phyloP scores from a whole-genome alignment of 2,888 invertebrate species.

The Sarcophaga variegata region DNA sequence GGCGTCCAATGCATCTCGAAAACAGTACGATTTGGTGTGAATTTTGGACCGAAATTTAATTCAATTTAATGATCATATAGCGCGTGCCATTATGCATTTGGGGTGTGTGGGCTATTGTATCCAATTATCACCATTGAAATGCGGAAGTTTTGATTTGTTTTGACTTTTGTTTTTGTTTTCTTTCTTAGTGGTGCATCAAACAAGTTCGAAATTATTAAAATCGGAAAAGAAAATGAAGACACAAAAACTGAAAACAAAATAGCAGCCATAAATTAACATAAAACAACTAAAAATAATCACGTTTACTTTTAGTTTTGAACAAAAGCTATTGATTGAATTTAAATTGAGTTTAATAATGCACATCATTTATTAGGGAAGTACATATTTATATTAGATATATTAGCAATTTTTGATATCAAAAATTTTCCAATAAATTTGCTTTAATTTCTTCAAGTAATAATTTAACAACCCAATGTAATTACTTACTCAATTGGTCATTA shows the following conservation, averaged over 20 bases:
- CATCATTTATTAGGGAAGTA: not conserved
- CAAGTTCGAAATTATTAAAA: conserved; percentile 29
- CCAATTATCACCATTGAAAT: conserved; percentile 9
- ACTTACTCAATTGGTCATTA: no score
- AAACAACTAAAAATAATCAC: conserved; percentile 36
- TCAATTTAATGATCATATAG: no score
- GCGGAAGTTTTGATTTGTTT: conserved; percentile 46
- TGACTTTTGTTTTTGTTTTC: conserved; percentile 16
- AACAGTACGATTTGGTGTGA: no score
- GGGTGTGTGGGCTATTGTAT: not conserved
- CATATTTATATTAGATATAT: no score
- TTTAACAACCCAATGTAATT: no score
- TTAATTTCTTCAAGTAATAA: no score
- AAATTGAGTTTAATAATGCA: not conserved
- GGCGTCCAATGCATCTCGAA: no score
- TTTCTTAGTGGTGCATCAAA: conserved; percentile 1
- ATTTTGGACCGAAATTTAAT: no score
- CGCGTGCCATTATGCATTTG: not conserved
- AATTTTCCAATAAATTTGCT: no score
- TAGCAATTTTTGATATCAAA: no score
- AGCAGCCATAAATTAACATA: conserved; percentile 35
- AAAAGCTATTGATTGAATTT: conserved; percentile 19
- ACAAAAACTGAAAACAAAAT: not conserved
- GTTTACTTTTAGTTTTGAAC: conserved; percentile 56
- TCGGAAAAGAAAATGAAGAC: conserved; percentile 6